Conservation (phyloP, 2,888 invertebrate species). For the Ochlodes sylvanus region DNA sequence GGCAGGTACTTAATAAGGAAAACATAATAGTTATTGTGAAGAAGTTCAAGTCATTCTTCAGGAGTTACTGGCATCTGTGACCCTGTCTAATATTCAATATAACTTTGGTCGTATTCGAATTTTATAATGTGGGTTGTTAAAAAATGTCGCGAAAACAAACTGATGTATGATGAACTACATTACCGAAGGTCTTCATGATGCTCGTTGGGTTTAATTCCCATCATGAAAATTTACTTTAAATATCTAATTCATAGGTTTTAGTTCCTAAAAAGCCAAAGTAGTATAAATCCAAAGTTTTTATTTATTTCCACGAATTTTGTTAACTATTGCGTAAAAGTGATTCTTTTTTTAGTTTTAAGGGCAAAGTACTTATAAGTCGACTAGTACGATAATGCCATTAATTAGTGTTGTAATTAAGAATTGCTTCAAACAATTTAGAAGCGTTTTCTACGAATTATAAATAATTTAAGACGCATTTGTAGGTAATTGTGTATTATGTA, state of each 20-base stretch:
- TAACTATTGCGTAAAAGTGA: conserved; percentile 46
- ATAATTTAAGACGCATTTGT: not conserved
- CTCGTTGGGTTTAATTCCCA: not conserved
- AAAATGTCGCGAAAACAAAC: not conserved
- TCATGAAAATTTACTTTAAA: not conserved
- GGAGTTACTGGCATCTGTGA: not conserved
- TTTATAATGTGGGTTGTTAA: not conserved
- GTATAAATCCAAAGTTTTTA: conserved; percentile 46
- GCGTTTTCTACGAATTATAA: conserved; percentile 12
- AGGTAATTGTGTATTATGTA: too few relatives aligned
- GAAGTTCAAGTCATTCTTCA: not conserved
- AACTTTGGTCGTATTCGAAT: not conserved
- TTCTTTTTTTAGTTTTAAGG: conserved; percentile 22
- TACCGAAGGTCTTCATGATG: too few relatives aligned
- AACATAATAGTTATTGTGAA: not conserved
- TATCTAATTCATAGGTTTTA: conserved; percentile 40
- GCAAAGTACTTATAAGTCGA: conserved; percentile 20
- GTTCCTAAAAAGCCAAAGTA: conserved; percentile 62
- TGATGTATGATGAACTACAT: not conserved
- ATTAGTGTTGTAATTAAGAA: conserved; percentile 14
- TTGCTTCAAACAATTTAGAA: conserved; percentile 7
- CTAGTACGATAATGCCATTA: not conserved
- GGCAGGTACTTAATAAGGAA: conserved; percentile 30
- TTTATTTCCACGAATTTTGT: conserved; percentile 43
- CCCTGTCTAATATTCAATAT: not conserved